phyloP scores from a whole-genome alignment of 2,888 invertebrate species.

The Gibbula magus region DNA sequence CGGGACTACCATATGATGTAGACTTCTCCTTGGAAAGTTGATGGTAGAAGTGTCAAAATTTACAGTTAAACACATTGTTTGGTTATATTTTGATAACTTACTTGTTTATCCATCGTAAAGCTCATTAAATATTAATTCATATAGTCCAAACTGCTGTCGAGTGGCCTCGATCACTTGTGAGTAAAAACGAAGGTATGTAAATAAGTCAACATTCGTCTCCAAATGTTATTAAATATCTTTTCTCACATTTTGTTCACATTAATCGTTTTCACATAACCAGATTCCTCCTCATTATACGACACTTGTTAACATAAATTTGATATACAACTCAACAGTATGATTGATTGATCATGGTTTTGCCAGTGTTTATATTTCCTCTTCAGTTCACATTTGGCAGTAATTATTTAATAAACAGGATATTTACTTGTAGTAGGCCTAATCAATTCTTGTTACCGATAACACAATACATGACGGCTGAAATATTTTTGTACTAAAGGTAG shows the following conservation, averaged over 20 bases:
- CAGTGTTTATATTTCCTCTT: background rate
- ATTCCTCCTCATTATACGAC: background rate
- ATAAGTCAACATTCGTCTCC: background rate
- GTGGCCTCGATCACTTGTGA: too few relatives aligned
- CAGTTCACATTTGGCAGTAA: too few relatives aligned
- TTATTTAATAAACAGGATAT: too few relatives aligned
- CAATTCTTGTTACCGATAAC: too few relatives aligned
- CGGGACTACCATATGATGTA: background rate
- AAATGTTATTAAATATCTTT: background rate
- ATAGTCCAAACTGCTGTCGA: too few relatives aligned
- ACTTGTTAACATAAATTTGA: background rate
- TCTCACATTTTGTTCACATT: background rate
- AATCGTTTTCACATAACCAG: background rate
- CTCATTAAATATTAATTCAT: background rate
- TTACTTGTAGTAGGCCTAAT: too few relatives aligned
- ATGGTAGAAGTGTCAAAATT: background rate
- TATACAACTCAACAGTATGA: background rate
- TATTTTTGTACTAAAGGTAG: too few relatives aligned
- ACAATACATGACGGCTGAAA: too few relatives aligned
- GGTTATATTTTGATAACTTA: background rate
- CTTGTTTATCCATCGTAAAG: background rate
- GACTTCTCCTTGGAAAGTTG: constrained; percentile 19
- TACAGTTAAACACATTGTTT: background rate
- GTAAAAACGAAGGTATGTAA: background rate
- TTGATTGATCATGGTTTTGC: background rate